Conservation (phyloP, 2,797 vertebrate genomes). For the Euphonia xanthogaster region DNA sequence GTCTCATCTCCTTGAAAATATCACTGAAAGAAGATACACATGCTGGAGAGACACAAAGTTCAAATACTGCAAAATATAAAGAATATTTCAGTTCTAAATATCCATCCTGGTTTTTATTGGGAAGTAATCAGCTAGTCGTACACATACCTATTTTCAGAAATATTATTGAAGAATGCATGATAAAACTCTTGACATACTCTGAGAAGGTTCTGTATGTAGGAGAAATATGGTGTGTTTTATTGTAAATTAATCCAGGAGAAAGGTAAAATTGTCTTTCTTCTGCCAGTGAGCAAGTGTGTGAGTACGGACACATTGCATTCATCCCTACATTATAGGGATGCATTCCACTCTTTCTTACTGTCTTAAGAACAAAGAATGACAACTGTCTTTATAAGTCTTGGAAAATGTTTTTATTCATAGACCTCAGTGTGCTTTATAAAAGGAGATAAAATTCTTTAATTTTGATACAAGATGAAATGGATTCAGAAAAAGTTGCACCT, state of each 20-base stretch:
- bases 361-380: background rate
- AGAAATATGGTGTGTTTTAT: background rate
- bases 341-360: background rate
- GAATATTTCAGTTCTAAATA: background rate
- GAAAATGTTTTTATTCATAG: background rate
- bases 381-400: background rate
- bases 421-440: background rate
- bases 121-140: background rate
- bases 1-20: background rate
- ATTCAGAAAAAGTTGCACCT: background rate
- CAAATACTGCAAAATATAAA: background rate
- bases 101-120: background rate
- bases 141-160: background rate
- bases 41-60: background rate
- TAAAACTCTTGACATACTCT: background rate
- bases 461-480: background rate
- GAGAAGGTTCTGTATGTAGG: background rate
- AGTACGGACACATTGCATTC: background rate
- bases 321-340: background rate
- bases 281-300: background rate
- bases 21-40: background rate
- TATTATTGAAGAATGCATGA: background rate
- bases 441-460: background rate
- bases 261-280: background rate
- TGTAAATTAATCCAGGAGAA: background rate